Base-by-base conservation (phyloP, 1,140 invertebrate genomes). In the Drosophila orosa region DNA sequence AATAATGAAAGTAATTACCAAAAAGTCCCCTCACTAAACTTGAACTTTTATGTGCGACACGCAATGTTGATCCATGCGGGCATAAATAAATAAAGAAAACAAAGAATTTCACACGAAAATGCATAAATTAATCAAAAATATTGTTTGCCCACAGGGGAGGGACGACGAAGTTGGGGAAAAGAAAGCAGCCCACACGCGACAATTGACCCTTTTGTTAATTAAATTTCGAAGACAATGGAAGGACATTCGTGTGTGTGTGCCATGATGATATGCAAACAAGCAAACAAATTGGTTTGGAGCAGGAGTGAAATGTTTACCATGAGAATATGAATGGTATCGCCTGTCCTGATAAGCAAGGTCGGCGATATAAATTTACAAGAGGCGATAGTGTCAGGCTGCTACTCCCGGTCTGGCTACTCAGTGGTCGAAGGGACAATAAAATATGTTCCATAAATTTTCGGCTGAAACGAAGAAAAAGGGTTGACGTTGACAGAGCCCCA, bases 151-250 rank as follows among this genome's bases (percentile, higher is more conserved):
- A 56, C 58, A 47, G 25, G 33, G 19, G 3, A 19, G 22, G 22
- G 33, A 15, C 5, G 31, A 19, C 22, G 27, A 57, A 54, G 25
- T 39, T 39, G 25, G 15, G 40, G 7, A n/a, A 47, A 40, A 5
- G 44, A 19, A 42, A 56, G 31, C 40, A 59, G 48, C 66, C 66
- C 84, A 83, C 79, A 80, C 83, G 83, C 84, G 85, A 87, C 84
- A 87, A 84, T 89, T 87, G 84, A 84, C 84, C 84, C 85, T 89
- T 89, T 87, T 87, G 84, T 87, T 87, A 87, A 87, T 87, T 87
- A 87, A 87, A 89, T 89, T 83, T 83, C 50, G 25, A 63, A 74
- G 63, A 78, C 72, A 87, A 74, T 68, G 55, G 47, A 80, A 39
- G 62, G 63, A 77, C 66, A 67, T 73, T 76, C 75, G n/a, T 54